A percentile compares a stretch with the other conserved stretches of the same genome.
Conservation (phyloP, 2,797 vertebrate species). For the Dipus sagitta region DNA sequence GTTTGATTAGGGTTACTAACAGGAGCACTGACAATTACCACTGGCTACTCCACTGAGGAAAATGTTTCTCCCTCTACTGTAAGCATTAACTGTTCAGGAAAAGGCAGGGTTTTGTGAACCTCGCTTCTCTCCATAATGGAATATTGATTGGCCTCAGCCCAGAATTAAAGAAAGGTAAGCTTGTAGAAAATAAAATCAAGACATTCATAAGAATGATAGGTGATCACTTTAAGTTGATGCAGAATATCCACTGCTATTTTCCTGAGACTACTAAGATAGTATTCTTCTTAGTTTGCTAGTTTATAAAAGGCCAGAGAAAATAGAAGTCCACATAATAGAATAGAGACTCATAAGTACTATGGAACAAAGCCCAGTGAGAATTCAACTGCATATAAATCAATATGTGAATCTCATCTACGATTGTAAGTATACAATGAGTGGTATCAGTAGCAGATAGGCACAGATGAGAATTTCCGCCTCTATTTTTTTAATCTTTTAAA, state of each 20-base stretch:
- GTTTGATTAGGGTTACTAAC: too few species aligned
- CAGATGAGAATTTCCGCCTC: background rate
- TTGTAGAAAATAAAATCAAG: background rate
- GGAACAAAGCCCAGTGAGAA: background rate
- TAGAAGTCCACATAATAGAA: background rate
- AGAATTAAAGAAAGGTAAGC: too few species aligned
- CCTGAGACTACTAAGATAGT: constrained; percentile 18
- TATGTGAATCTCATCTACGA: background rate
- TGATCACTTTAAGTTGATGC: background rate
- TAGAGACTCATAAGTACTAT: background rate
- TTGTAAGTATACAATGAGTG: background rate
- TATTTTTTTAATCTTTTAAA: background rate
- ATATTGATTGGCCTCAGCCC: too few species aligned
- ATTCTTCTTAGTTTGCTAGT: constrained; percentile 5
- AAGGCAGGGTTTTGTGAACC: too few species aligned
- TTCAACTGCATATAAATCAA: background rate
- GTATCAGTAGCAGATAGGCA: background rate
- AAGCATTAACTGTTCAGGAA: too few species aligned
- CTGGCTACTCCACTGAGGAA: too few species aligned
- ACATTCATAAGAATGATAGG: background rate
- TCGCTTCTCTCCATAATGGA: too few species aligned
- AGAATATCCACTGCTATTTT: background rate
- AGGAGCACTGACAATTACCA: too few species aligned
- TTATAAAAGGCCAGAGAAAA: background rate
- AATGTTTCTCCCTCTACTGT: too few species aligned